Evolutionary conservation across 2,888 invertebrate species (phyloP).

Genomic region (Chloromyia formosa): DNA sequence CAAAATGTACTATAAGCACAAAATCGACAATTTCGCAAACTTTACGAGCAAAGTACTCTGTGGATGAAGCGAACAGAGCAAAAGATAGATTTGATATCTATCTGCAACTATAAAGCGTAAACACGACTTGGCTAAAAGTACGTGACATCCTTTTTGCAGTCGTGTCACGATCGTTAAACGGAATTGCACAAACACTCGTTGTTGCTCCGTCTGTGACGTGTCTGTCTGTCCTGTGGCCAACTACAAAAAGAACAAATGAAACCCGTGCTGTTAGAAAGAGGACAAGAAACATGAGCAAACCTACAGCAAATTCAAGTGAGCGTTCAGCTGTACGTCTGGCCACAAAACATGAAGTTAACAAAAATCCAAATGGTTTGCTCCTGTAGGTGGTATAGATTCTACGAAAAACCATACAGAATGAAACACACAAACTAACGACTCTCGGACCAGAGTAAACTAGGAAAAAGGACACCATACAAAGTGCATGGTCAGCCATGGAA

Average conservation of each 20-base stretch:
- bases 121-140: conserved; percentile 48
- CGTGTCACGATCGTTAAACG: conserved; percentile 48
- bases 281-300: not conserved
- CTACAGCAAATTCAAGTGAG: not conserved
- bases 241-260: not conserved
- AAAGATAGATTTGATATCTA: conserved; percentile 34
- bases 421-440: conserved; percentile 2
- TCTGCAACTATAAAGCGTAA: conserved; percentile 47
- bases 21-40: conserved; percentile 29
- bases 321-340: conserved; percentile 3
- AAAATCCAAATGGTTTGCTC: conserved; percentile 12
- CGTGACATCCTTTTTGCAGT: conserved; percentile 48
- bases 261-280: too few relatives aligned
- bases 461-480: too few relatives aligned
- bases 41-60: conserved; percentile 28
- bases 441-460: not conserved
- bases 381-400: not conserved
- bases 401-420: not conserved
- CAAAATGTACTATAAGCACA: conserved; percentile 13
- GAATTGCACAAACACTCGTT: conserved; percentile 49
- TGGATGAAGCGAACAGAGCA: not conserved
- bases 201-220: not conserved
- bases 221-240: not conserved
- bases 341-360: conserved; percentile 37
- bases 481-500: conserved; percentile 1